phyloP scores from a whole-genome alignment of 2,113 vertebrate species.

The Oryctolagus cuniculus region mOryCun1.1 NC_091434.1:86898001-86898500 shows the following conservation, averaged over 20 bases:
- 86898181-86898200: conserved; percentile 12
- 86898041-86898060: conserved; percentile 22
- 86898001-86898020: neutral
- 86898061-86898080: neutral
- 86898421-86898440: conserved; percentile 22
- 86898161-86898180: neutral
- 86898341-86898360: neutral
- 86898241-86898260: neutral
- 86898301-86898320: neutral
- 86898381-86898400: neutral
- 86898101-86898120: neutral
- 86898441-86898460: neutral
- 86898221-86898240: neutral
- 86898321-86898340: neutral
- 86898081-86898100: neutral
- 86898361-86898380: neutral
- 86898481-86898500: neutral
- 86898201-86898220: neutral
- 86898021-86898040: conserved; percentile 17
- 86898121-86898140: neutral
- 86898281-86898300: neutral
- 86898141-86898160: neutral
- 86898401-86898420: neutral
- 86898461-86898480: neutral
- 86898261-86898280: neutral